phyloP scores from a whole-genome alignment of 1,140 invertebrate species.

The Drosophila persimilis region DNA sequence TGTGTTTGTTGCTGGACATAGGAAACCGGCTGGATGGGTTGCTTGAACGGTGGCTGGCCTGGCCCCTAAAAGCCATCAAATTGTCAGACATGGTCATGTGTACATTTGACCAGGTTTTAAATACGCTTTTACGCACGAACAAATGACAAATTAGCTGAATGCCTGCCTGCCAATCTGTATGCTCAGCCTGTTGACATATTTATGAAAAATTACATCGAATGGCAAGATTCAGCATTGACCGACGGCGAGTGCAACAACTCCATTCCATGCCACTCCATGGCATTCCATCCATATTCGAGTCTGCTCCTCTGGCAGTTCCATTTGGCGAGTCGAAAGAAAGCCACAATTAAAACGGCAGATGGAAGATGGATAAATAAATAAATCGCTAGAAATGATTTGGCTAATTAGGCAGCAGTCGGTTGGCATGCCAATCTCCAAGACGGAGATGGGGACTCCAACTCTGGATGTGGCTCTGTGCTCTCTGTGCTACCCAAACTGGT shows the following conservation, averaged over 20 bases:
- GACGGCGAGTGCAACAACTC: conserved; percentile 6
- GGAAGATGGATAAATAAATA: conserved; percentile 50
- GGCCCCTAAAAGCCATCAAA: conserved; percentile 51
- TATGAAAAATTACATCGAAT: conserved; percentile 41
- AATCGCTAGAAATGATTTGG: conserved; percentile 70
- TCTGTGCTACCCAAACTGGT: conserved; percentile 45
- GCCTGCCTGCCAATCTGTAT: conserved; percentile 36
- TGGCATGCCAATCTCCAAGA: conserved; percentile 36
- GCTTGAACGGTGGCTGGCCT: conserved; percentile 20
- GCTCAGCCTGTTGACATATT: conserved; percentile 57
- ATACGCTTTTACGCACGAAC: conserved; percentile 56
- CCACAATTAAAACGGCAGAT: conserved; percentile 68
- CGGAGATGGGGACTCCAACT: conserved; percentile 33
- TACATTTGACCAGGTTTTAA: conserved; percentile 55
- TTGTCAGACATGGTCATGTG: conserved; percentile 36
- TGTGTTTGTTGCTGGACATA: conserved; percentile 27
- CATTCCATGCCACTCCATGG: conserved; percentile 10
- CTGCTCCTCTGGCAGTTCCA: conserved; percentile 1
- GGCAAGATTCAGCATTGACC: not conserved
- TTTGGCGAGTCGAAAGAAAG: conserved; percentile 57
- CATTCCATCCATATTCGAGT: too few species aligned
- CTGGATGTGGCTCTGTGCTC: conserved; percentile 8
- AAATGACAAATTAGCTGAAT: conserved; percentile 59
- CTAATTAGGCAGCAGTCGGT: conserved; percentile 60
- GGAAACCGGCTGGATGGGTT: conserved; percentile 52